These are phyloP conservation scores for Eubasilissa splendida DNA, from an alignment of 2,888 invertebrate species.

Conservation along the genomic window DNA sequence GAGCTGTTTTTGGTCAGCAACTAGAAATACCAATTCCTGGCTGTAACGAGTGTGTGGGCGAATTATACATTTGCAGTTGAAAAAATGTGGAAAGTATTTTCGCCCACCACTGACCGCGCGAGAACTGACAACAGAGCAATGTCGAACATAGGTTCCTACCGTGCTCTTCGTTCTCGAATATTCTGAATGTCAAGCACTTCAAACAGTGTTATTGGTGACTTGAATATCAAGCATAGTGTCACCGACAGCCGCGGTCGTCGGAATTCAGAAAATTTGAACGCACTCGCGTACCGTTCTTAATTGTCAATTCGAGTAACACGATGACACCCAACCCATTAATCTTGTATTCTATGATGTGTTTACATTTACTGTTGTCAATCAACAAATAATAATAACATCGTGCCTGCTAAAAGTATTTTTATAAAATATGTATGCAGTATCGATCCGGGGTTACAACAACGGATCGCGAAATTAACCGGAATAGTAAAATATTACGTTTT, in stretches of 20 bases:
- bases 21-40: not conserved
- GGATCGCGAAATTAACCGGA: too few species aligned
- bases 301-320: constrained; percentile 32
- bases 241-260: not conserved
- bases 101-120: not conserved
- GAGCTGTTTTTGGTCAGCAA: not conserved
- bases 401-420: too few species aligned
- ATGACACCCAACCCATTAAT: not conserved
- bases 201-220: constrained; percentile 16
- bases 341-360: too few species aligned
- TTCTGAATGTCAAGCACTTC: constrained; percentile 23
- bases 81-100: not conserved
- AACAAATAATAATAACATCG: too few species aligned
- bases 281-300: constrained; percentile 36
- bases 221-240: constrained; percentile 15
- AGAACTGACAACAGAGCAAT: too few species aligned
- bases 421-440: too few species aligned
- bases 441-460: too few species aligned
- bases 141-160: not conserved
- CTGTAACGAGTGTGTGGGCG: not conserved
- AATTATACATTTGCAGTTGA: not conserved
- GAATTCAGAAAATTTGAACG: constrained; percentile 23
- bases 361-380: too few species aligned
- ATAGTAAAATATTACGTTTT: too few species aligned
- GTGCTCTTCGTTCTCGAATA: constrained; percentile 1